Evolutionary conservation across 1,140 invertebrate genomes (phyloP).

Genomic region (Psix sp.): DNA sequence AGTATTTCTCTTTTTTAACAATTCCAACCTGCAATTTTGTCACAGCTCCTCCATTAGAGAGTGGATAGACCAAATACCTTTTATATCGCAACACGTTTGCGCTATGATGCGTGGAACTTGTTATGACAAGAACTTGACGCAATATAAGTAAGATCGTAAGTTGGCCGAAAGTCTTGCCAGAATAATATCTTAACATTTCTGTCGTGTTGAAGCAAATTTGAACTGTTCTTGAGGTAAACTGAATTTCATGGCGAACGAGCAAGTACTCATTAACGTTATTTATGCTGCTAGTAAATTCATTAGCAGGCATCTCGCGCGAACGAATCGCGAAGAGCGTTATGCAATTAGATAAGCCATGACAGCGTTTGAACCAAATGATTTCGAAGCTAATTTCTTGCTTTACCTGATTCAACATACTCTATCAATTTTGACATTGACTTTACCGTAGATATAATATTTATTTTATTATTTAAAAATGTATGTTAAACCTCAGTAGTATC

Average conservation of each 20-base stretch:
- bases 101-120: conserved; percentile 46
- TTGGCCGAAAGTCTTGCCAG: conserved; percentile 42
- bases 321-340: conserved; percentile 24
- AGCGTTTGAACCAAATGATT: conserved; percentile 5
- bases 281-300: conserved; percentile 54
- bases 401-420: too few relatives aligned
- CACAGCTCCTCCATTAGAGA: conserved; percentile 18
- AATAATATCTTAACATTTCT: conserved; percentile 57
- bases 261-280: conserved; percentile 52
- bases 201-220: conserved; percentile 40
- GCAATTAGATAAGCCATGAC: conserved; percentile 41
- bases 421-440: too few relatives aligned
- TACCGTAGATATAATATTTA: too few relatives aligned
- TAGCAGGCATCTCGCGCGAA: conserved; percentile 40
- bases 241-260: conserved; percentile 46
- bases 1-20: too few relatives aligned
- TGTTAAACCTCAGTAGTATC: too few relatives aligned
- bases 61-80: conserved; percentile 71
- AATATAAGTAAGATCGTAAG: conserved; percentile 36
- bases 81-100: conserved; percentile 51
- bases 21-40: conserved; percentile 72
- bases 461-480: too few relatives aligned
- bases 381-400: not conserved
- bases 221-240: conserved; percentile 47
- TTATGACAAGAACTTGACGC: conserved; percentile 32